These are phyloP conservation scores for Pygocentrus nattereri DNA, from an alignment of 2,797 vertebrate genomes.

Conservation along the genomic window DNA sequence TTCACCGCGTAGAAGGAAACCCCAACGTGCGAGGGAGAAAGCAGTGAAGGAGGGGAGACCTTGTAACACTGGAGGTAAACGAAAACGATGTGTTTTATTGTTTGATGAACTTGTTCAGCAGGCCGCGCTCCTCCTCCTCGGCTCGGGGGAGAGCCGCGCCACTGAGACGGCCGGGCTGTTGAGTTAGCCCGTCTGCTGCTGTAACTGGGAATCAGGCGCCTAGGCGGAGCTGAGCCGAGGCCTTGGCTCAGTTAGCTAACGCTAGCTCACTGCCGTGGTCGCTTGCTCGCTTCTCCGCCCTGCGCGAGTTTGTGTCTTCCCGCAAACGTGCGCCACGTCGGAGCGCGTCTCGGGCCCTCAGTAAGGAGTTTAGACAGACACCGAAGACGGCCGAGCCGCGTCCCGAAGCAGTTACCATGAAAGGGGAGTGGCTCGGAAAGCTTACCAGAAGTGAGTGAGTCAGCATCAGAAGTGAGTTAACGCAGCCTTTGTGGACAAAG, in stretches of 20 bases:
- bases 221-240: not conserved
- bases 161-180: not conserved
- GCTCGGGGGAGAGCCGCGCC: not conserved
- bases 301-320: not conserved
- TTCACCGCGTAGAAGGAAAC: slow-evolving; percentile 69
- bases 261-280: too few species aligned
- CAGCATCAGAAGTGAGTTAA: slow-evolving; percentile 19
- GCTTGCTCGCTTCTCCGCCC: not conserved
- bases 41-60: slow-evolving; percentile 53
- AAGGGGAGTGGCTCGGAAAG: slow-evolving; percentile 20
- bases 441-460: slow-evolving; percentile 41
- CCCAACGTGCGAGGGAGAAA: slow-evolving; percentile 60
- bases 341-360: not conserved
- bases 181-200: not conserved
- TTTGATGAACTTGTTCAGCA: not conserved
- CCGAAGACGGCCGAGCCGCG: too few species aligned
- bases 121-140: not conserved
- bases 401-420: not conserved
- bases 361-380: not conserved
- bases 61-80: slow-evolving; percentile 71
- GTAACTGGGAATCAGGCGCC: not conserved
- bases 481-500: not conserved
- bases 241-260: not conserved
- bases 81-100: not conserved
- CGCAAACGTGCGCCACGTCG: not conserved